A percentile compares a stretch with the other conserved stretches of the same genome.
Conservation (phyloP, 2,888 invertebrate genomes). For the Mayetiola destructor region DNA sequence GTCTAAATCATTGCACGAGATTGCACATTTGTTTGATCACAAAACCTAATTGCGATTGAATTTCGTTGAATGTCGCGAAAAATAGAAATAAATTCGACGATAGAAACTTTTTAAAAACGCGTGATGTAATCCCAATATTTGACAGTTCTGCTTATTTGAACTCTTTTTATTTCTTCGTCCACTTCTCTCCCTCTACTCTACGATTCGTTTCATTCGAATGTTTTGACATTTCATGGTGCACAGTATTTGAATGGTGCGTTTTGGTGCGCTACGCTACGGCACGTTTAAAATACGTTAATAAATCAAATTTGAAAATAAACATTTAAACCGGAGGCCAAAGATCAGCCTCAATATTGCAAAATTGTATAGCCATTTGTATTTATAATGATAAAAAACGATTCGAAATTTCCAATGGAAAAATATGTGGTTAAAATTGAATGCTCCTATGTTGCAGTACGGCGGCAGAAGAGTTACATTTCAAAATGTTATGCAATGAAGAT, state of each 20-base stretch:
- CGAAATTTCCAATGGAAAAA: background rate
- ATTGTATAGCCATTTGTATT: too few relatives aligned
- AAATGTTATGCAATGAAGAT: background rate
- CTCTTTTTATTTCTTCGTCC: too few relatives aligned
- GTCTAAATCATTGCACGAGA: background rate
- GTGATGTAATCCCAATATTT: conserved; percentile 9
- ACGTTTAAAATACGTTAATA: background rate
- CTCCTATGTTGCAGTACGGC: too few relatives aligned
- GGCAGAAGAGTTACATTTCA: too few relatives aligned
- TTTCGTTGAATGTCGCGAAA: background rate
- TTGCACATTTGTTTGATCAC: background rate
- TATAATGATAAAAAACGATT: background rate
- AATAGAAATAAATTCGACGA: background rate
- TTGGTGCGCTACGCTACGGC: background rate
- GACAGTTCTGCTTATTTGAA: background rate
- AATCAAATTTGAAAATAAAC: background rate
- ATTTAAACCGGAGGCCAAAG: too few relatives aligned
- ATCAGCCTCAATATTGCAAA: too few relatives aligned
- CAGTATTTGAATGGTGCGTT: background rate
- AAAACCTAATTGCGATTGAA: background rate
- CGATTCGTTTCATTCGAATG: background rate
- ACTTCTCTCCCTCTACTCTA: background rate
- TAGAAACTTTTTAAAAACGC: conserved; percentile 1
- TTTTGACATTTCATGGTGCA: background rate
- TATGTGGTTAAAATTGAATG: background rate